Percentiles rank a stretch among this genome's conserved stretches.
phyloP scores from a whole-genome alignment of 1,140 invertebrate genomes.

The Aphidius gifuensis region DNA sequence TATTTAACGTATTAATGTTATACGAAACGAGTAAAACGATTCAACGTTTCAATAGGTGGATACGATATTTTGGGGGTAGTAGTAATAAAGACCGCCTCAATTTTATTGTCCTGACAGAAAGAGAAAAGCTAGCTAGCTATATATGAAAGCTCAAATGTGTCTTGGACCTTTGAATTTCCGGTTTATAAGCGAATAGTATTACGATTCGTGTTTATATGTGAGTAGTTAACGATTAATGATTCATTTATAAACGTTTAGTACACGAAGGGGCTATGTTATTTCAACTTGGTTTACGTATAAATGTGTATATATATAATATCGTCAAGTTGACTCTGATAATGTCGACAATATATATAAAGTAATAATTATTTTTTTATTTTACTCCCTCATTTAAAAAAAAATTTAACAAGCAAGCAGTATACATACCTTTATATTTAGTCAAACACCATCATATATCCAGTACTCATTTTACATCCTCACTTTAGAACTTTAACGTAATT shows the following conservation, averaged over 20 bases:
- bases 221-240: constrained; percentile 55
- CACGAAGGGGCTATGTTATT: constrained; percentile 9
- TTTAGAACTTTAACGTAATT: constrained; percentile 23
- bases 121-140: not conserved
- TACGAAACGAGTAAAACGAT: constrained; percentile 31
- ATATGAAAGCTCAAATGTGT: constrained; percentile 17
- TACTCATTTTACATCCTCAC: not conserved
- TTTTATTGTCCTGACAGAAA: constrained; percentile 42
- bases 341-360: too few species aligned
- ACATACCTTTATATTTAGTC: not conserved
- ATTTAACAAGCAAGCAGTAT: not conserved
- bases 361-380: not conserved
- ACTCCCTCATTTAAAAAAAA: not conserved
- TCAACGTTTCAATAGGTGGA: not conserved
- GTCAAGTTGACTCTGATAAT: not conserved
- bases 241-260: constrained; percentile 53
- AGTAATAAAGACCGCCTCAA: constrained; percentile 40
- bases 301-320: constrained; percentile 5
- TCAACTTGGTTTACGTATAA: not conserved
- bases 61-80: too few species aligned
- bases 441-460: not conserved
- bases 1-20: constrained; percentile 36
- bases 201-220: constrained; percentile 27
- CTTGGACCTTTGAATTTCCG: constrained; percentile 42
- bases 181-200: constrained; percentile 48